Base-by-base conservation (phyloP, 2,797 vertebrate genomes). In the Schizopygopsis pylzovi region DNA sequence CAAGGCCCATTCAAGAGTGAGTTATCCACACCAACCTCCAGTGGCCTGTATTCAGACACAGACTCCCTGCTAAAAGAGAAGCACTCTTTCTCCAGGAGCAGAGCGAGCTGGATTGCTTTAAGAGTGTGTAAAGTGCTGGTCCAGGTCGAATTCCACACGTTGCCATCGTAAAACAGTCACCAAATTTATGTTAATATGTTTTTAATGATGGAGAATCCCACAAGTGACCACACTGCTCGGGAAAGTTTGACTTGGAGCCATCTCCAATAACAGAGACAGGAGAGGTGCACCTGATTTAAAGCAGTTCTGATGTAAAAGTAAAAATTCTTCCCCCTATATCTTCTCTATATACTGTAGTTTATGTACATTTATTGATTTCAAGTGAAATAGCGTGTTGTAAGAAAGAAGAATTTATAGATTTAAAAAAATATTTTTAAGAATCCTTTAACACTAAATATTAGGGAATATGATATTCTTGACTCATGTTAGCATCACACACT, bases 1-100 rank as follows among this genome's bases (percentile, higher is more conserved):
- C 94, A 93, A 89, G 91, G 82, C 86, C 85, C 89, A 91, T 91
- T 93, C 88, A 91, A 90, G 90, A 91, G 88, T 88, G 80, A 92
- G 91, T 92, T 93, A 90, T 93, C 92, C 92, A 61, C 72, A 87
- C 13, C 63, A 78, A 89, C 89, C 92, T 93, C 92, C 49, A 83
- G 90, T 89, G 94, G 83, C 90, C 80, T 37, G 75, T 93, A 91
- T 91, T 90, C 88, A 92, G 86, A 92, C 88, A 83, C 85, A 73
- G 82, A 61, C 77, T 45, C 88, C 85, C 79, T 71, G 47, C 81
- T 80, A 20, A 79, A 71, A 89, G 82, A 85, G 65, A 85, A 72
- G 73, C 68, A 56, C 65, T 67, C 75, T 89, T 79, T 79, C 79
- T 71, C 43, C 22, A 54, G 41, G 41, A 72, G 76, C 49, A 43